Evolutionary conservation across 2,113 vertebrate genomes (phyloP), one percentile per base, ranked within the genome.

Genomic region (Gila orcuttii): DNA sequence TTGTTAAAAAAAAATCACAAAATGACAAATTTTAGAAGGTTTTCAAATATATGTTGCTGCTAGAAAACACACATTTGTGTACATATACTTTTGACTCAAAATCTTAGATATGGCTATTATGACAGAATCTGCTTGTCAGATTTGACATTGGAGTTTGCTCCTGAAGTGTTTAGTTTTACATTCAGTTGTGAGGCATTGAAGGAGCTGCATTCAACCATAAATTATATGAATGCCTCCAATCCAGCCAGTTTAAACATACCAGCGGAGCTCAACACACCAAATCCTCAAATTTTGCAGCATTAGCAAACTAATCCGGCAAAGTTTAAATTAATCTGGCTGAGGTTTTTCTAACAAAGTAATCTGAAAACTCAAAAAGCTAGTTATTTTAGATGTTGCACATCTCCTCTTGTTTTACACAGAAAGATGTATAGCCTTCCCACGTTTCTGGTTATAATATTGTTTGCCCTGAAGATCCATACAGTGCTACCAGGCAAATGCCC

Each of bases 401-500:
- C 0, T 19, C 69, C 1, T 47, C 71, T 6, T 74, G 9, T 55
- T 79, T 33, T 50, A 45, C 19, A 6, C 69, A 21, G 60, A 59
- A 55, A 79, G 33, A 84, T 88, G 83, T 69, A 23, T n/a, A 68
- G 60, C 0, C 6, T 82, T 85, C 1, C 47, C 52, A 33, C 81
- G 19, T 89, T 86, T 91, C 17, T 79, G 25, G 36, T 89, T 17
- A 84, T 91, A 80, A 84, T 85, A 36, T 9, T 93, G 84, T 86
- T 89, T 75, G 39, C 84, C 39, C 10, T 85, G 2, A 42, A 78
- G 2, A 6, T 90, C 83, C 90, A 89, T 45, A 55, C 79, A 4
- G 86, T 86, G 1, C 69, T 85, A 1, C 60, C 94, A 0, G 77
- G 93, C 21, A 94, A 89, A 88, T 99, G 98, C 85, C 97, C 97